Base-by-base conservation (phyloP, 1,140 invertebrate genomes). In the Steinernema feltiae region DNA sequence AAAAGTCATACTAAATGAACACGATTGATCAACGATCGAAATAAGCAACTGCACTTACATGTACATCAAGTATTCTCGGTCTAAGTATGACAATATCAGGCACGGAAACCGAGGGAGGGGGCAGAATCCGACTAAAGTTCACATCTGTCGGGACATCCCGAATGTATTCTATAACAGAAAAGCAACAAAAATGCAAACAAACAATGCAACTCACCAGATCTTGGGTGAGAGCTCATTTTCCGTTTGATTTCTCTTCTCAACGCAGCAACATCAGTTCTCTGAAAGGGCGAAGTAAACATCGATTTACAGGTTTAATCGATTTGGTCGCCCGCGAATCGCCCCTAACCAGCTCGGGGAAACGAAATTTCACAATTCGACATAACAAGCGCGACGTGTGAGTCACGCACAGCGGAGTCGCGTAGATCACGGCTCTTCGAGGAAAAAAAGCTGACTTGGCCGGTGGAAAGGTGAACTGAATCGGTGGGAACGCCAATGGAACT, bases 1-100 rank as follows among this genome's bases (percentile, higher is more conserved):
- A 48, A 71, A 82, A 82, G 27, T 77, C 48, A 46, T 83, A 83
- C 80, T 82, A 69, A 80, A 82, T 63, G 29, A 35, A 72, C 12
- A n/a, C 32, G 48, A 48, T 73, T 72, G 32, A 63, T 71, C 73
- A 76, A 80, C 17, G 17, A 24, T 73, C 70, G 21, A 15, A 35
- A n/a, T 72, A 18, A 30, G 2, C 72, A 30, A 3, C 15, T 48
- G 18, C 29, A n/a, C 15, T n/a, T 48, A 73, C 72, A 3, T 30
- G 1, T 63, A 72, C 24, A 30, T 3, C 24, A 30, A 73, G 82
- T 41, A 75, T 32, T 80, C 46, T 71, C 2, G 70, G 53, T 12
- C 31, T 35, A 18, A 46, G 76, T 30, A 82, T 69, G 32, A 29
- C 17, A 31, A 75, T 46, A 30, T 71, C 29, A 41, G 78, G 78